Evolutionary conservation across 1,140 invertebrate genomes (phyloP).

Genomic region (Phthorimaea operculella): DNA sequence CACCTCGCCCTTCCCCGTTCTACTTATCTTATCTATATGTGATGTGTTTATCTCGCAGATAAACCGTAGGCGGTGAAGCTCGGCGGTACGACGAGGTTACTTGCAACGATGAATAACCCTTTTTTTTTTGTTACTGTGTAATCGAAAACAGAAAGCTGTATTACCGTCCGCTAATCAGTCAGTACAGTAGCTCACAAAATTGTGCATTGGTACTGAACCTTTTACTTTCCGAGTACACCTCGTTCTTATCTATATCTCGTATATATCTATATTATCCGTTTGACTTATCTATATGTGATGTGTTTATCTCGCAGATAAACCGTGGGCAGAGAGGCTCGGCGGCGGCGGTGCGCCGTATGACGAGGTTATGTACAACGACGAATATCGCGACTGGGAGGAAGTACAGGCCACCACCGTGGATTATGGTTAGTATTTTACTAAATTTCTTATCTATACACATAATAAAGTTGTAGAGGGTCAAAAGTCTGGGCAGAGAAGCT

Average conservation of each 20-base stretch:
- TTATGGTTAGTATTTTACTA: neutral
- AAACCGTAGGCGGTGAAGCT: slow-evolving; percentile 43
- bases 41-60: slow-evolving; percentile 59
- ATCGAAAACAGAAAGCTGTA: too few species aligned
- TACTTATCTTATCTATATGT: slow-evolving; percentile 50
- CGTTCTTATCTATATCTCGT: neutral
- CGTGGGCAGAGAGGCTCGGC: slow-evolving; percentile 36
- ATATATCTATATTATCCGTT: slow-evolving; percentile 26
- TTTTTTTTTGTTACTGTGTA: too few species aligned
- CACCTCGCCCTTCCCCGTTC: slow-evolving; percentile 27
- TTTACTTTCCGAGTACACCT: neutral
- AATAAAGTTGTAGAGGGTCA: too few species aligned
- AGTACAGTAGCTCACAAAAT: too few species aligned
- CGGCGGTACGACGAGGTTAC: slow-evolving; percentile 13
- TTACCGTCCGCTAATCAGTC: too few species aligned
- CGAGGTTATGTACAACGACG: neutral
- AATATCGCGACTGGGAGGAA: too few species aligned
- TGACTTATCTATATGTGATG: slow-evolving; percentile 55
- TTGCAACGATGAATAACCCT: neutral
- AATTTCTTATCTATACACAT: too few species aligned
- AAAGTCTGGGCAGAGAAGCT: slow-evolving; percentile 39
- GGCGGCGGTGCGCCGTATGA: slow-evolving; percentile 7
- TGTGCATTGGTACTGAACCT: neutral
- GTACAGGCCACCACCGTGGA: neutral
- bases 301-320: slow-evolving; percentile 60